Base-by-base conservation (phyloP, 2,888 invertebrate species). In the Anthophora plumipes region DNA sequence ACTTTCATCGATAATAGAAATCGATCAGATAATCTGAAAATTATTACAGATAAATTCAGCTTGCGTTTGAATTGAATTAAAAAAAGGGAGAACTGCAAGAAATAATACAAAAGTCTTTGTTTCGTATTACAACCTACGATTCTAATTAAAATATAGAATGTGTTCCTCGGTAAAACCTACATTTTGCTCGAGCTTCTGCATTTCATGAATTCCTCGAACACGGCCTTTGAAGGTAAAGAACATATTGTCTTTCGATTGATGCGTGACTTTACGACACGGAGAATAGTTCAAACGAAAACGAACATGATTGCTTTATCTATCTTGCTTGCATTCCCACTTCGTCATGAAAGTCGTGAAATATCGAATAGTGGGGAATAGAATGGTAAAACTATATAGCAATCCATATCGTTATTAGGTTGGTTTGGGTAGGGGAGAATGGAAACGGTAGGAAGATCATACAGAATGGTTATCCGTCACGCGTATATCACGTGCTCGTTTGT, bases 401-500 rank as follows among this genome's bases (percentile, higher is more conserved):
- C 22, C 17, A 11, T 31, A 48, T 43, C 55, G 1, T 11, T 9
- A 17, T 9, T 41, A n/a, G 12, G 7, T n/a, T 54, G 20, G 46
- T 14, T 48, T 39, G 46, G 41, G 69, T 25, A 22, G 57, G 20
- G 48, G 59, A 54, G 25, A 67, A 25, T 31, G 54, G 22, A 43
- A 69, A 37, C 57, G 43, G 7, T 63, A 80, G 55, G 52, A 84
- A 79, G 74, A 76, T 84, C 67, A 48, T 57, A 64, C 48, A 61
- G 71, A 85, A 81, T 69, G 37, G 64, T 80, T 80, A 76, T 70
- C 60, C 59, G 73, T 80, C 87, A 87, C 86, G 86, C 67, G 57
- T 14, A 70, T 63, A 83, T 87, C 87, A 87, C 87, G 82, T 87
- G 87, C 87, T 83, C 73, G 83, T 80, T 73, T 48, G 68, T 85